Conservation (phyloP, 2,113 vertebrate genomes). For the Ascaphus truei region DNA sequence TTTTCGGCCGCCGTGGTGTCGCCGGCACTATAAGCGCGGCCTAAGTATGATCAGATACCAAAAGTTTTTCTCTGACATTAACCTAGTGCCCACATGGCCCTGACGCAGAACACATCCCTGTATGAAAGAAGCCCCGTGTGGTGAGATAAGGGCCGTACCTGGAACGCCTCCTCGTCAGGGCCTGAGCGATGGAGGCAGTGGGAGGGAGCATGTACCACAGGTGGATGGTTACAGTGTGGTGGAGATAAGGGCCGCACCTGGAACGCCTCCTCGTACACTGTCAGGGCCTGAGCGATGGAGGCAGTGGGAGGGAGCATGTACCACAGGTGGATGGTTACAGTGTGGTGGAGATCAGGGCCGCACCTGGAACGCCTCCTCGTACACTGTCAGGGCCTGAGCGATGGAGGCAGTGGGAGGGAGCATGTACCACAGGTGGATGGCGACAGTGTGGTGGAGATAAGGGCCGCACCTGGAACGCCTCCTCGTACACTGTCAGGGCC, state of each 20-base stretch:
- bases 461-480: constrained; percentile 83
- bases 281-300: constrained; percentile 80
- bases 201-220: constrained; percentile 95
- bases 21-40: too few species aligned
- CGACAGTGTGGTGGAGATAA: too few species aligned
- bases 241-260: too few species aligned
- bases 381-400: constrained; percentile 76
- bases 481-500: constrained; percentile 79
- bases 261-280: constrained; percentile 81
- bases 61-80: too few species aligned
- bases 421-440: constrained; percentile 92
- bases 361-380: constrained; percentile 87
- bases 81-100: too few species aligned
- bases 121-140: too few species aligned
- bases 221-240: too few species aligned
- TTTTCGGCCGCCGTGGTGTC: too few species aligned
- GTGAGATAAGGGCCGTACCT: too few species aligned
- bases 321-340: constrained; percentile 90
- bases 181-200: constrained; percentile 81
- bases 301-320: constrained; percentile 90
- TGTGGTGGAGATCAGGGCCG: too few species aligned
- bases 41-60: too few species aligned
- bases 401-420: constrained; percentile 87
- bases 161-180: constrained; percentile 84
- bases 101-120: too few species aligned